Base-by-base conservation (phyloP, 2,888 invertebrate genomes). In the Reticulitermes lucifugus region DNA sequence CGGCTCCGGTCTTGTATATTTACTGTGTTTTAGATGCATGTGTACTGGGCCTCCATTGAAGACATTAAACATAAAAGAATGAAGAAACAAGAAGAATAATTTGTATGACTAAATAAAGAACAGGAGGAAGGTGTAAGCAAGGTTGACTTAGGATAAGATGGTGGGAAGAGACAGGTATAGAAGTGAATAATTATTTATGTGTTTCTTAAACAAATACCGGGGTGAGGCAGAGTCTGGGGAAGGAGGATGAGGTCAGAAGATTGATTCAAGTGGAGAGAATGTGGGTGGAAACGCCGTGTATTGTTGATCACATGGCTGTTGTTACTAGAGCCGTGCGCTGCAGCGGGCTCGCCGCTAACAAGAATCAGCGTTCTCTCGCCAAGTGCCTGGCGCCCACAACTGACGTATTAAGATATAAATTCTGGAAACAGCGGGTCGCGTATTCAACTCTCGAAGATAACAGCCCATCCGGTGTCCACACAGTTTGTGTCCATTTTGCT, bases 101-200 rank as follows among this genome's bases (percentile, higher is more conserved):
- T 73, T 21, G 73, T 73, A 35, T 41, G 35, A 73, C n/a, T 25
- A n/a, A 65, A 65, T 65, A 65, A 65, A 25, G 73, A 35, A 71
- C 7, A 25, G 21, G 9, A 29, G 3, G 46, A 46, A 46, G 46
- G 46, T 46, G 46, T 46, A n/a, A 70, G 70, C 12, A 70, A 25
- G 70, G n/a, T n/a, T 70, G 9, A 70, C 25, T 70, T 25, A 12
- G 25, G 70, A 14, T n/a, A 25, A 29, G 25, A 14, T 10, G 29
- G 25, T 12, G 21, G 73, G 73, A 18, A 29, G 25, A 73, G 73
- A 21, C 41, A 73, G 41, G 35, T 35, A 73, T 7, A 73, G 73
- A 73, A 41, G 25, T 12, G 73, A 73, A 41, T 73, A 73, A 73
- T 73, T 73, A 73, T 73, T 73, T 73, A 73, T 73, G 41, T 73